Evolutionary conservation across 2,113 vertebrate species (phyloP).

Genomic region (Sinocyclocheilus maitianheensis): DNA sequence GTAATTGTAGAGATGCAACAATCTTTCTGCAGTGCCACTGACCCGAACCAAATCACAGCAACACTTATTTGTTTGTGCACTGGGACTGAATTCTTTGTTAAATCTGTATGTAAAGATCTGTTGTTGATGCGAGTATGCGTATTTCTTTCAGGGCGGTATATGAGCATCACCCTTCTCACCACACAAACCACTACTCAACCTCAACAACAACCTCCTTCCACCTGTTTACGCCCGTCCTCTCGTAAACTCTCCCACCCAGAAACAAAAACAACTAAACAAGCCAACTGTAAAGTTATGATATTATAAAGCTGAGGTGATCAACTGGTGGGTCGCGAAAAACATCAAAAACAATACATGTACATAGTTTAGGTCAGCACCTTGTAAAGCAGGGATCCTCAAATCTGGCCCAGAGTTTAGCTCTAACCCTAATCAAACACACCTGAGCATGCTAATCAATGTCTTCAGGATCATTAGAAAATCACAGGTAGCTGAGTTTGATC

Average conservation of each 20-base stretch:
- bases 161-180: constrained; percentile 14
- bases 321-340: too few species aligned
- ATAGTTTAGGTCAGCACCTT: too few species aligned
- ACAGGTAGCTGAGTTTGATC: too few species aligned
- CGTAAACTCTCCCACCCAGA: background rate
- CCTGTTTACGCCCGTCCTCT: constrained; percentile 34
- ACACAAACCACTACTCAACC: constrained; percentile 17
- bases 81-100: background rate
- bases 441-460: too few species aligned
- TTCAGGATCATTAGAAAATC: too few species aligned
- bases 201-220: constrained; percentile 34
- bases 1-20: background rate
- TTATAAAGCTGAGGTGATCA: background rate
- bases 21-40: background rate
- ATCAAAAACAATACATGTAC: too few species aligned
- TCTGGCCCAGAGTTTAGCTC: too few species aligned
- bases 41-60: background rate
- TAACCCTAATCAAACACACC: too few species aligned
- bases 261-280: constrained; percentile 1
- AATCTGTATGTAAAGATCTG: constrained; percentile 15
- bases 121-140: background rate
- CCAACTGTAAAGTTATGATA: background rate
- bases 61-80: background rate
- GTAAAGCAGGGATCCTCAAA: too few species aligned
- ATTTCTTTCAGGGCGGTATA: background rate